phyloP scores from a whole-genome alignment of 2,888 invertebrate genomes.

The Yponomeuta cagnagella region DNA sequence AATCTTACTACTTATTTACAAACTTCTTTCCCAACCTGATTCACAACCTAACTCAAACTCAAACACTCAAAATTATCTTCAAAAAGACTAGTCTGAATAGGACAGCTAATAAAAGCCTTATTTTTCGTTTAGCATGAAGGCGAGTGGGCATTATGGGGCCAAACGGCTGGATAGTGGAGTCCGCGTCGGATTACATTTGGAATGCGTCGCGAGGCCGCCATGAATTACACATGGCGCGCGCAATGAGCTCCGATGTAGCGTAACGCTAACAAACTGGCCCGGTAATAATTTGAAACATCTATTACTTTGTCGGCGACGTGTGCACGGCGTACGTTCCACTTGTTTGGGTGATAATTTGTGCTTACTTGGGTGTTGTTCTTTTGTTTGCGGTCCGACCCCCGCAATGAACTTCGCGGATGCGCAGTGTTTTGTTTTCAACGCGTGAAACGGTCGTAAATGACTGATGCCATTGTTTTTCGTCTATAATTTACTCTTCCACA shows the following conservation, averaged over 20 bases:
- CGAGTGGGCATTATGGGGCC: slow-evolving; percentile 13
- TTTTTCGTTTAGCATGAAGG: background rate
- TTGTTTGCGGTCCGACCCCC: background rate
- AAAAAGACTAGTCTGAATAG: background rate
- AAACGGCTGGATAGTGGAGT: slow-evolving; percentile 21
- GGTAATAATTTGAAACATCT: slow-evolving; percentile 11
- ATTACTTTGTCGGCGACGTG: slow-evolving; percentile 1
- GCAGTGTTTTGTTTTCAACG: no score
- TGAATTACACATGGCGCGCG: slow-evolving; percentile 62
- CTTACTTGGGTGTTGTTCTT: background rate
- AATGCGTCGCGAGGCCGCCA: slow-evolving; percentile 53
- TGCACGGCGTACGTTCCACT: background rate
- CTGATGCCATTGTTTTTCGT: no score
- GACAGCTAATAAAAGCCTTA: background rate
- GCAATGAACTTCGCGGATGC: background rate
- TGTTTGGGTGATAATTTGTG: background rate
- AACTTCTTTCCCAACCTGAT: no score
- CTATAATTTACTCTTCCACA: no score
- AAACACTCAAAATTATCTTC: background rate
- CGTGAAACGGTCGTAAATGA: no score
- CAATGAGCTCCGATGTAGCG: slow-evolving; percentile 55
- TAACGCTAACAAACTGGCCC: slow-evolving; percentile 23
- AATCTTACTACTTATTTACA: no score
- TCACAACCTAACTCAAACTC: no score
- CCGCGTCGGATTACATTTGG: slow-evolving; percentile 60